phyloP scores from a whole-genome alignment of 2,797 vertebrate genomes.

The Chromobotia macracanthus region DNA sequence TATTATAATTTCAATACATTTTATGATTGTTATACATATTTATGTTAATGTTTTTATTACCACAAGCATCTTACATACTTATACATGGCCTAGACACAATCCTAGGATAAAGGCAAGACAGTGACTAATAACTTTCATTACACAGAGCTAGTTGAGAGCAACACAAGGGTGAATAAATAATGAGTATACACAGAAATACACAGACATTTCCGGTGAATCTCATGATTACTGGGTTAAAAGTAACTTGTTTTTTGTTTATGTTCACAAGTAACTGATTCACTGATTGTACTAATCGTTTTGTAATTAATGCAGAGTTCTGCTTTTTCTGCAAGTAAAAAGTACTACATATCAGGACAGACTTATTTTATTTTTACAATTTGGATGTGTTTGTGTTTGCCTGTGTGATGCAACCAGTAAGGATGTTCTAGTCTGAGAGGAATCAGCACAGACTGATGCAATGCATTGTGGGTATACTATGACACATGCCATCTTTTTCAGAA shows the following conservation, averaged over 20 bases:
- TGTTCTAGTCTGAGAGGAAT: not conserved
- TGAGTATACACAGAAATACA: no score
- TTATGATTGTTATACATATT: not conserved
- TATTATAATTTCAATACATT: not conserved
- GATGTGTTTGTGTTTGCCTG: not conserved
- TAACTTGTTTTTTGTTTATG: not conserved
- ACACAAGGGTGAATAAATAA: no score
- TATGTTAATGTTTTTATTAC: not conserved
- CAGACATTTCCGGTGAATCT: no score
- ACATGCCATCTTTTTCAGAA: conserved; percentile 19
- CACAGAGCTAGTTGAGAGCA: not conserved
- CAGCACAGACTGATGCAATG: conserved; percentile 3
- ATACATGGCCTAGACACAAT: no score
- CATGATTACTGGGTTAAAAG: not conserved
- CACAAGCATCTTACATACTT: not conserved
- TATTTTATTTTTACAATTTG: not conserved
- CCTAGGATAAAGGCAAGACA: no score
- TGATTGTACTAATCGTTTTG: not conserved
- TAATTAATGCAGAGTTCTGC: not conserved
- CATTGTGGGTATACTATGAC: conserved; percentile 19
- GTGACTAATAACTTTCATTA: no score
- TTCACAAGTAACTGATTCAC: not conserved
- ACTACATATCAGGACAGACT: conserved; percentile 9
- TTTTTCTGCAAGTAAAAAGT: conserved; percentile 3
- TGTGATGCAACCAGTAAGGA: not conserved